Evolutionary conservation across 2,797 vertebrate genomes (phyloP).

Genomic region (Spinus olivaceus): DNA sequence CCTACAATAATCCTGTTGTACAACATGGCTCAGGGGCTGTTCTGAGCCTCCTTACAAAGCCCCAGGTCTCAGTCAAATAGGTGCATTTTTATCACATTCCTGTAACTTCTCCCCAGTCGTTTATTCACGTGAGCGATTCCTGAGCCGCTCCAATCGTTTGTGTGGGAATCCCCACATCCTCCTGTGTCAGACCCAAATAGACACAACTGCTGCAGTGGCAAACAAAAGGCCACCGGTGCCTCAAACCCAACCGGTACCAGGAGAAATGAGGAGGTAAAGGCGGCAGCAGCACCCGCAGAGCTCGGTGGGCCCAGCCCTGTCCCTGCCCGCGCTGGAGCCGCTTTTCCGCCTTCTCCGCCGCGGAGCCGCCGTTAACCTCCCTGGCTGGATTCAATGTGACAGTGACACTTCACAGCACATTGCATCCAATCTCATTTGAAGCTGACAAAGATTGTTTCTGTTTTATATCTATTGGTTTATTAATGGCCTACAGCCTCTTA

Average conservation of each 20-base stretch:
- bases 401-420: slow-evolving; percentile 82
- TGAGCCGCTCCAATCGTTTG: fast-evolving
- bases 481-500: slow-evolving; percentile 80
- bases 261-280: neutral
- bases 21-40: neutral
- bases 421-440: slow-evolving; percentile 76
- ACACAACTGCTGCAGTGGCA: neutral
- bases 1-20: neutral
- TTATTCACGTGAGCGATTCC: neutral
- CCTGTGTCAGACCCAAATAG: neutral
- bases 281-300: neutral
- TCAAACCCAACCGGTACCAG: neutral
- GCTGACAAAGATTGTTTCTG: slow-evolving; percentile 80
- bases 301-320: neutral
- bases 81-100: neutral
- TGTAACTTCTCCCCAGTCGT: neutral
- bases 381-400: slow-evolving; percentile 75
- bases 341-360: neutral
- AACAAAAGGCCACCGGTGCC: neutral
- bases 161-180: neutral
- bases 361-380: slow-evolving; percentile 62
- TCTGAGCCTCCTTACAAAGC: neutral
- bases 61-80: neutral
- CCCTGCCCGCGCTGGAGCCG: neutral
- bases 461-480: slow-evolving; percentile 83